Evolutionary conservation across 2,888 invertebrate species (phyloP), one percentile per base, ranked within the genome.

Genomic region (Halocaridina rubra): DNA sequence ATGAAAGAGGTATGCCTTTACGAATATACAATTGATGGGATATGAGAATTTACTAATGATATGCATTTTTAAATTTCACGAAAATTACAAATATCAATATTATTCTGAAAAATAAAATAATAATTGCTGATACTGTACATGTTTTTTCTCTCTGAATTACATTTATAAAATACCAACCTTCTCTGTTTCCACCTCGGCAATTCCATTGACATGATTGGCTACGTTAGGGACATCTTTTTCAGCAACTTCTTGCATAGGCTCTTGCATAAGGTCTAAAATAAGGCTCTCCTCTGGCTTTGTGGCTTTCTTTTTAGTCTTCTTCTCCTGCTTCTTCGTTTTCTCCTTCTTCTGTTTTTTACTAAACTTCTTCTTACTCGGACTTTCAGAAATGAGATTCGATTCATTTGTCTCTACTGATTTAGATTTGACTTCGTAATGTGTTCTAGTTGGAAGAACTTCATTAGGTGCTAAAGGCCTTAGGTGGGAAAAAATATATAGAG

Each of bases 281-380:
- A 84, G 78, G 46, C 74, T 84, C 80, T 88, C 72, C 88, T 86
- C 75, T 3, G 30, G 22, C 59, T 61, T 77, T n/a, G 88, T 88
- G 88, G 89, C 89, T 86, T 88, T 89, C 88, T 89, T 90, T 89
- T 88, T 89, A 61, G 89, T 89, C 92, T 94, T 94, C 88, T 92
- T 92, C 89, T 91, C 91, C 87, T 92, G 76, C 29, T 85, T 75
- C 57, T 86, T 74, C 19, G 75, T 59, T 19, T 79, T 81, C 22
- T 72, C 77, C 30, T 78, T 81, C 4, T 85, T 72, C 27, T 69
- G 69, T 77, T 85, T 85, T 57, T 71, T 81, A 29, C 64, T 85
- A 30, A 67, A 33, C 27, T 81, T 86, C 69, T 80, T 80, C 75
- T 69, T 74, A 27, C 16, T 8, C 4, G 82, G 69, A 64, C 19